Base-by-base conservation (phyloP, 2,797 vertebrate genomes). In the Eulemur rubriventer region DNA sequence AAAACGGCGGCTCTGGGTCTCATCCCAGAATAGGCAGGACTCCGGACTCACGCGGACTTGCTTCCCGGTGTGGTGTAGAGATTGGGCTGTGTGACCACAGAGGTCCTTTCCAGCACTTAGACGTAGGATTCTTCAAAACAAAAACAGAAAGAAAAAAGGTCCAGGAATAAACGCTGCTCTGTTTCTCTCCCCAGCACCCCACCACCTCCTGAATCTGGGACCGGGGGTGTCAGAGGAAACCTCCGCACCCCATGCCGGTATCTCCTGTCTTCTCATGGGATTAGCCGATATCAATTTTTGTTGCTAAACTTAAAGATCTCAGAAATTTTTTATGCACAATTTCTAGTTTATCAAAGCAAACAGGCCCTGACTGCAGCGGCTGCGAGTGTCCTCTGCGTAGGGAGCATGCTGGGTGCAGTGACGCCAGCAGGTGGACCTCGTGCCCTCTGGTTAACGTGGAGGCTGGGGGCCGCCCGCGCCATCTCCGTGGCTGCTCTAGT, bases 161-260 rank as follows among this genome's bases (percentile, higher is more conserved):
- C 33, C 59, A 76, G 79, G 52, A 67, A 13, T 11, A 4, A 6
- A 17, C 43, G 38, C 50, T n/a, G 3, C 5, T 24, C 63, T 2
- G 13, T 26, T 26, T 9, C 20, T 10, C 63, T 26, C 73, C n/a
- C 33, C 16, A 20, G 26, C 4, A 22, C 9, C 0, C 30, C 4
- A 0, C 30, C 17, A 50, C 30, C 26, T 61, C 4, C 0, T 2
- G 5, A 8, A 2, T 26, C 43, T 1, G 30, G 38, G 11, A 3
- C 13, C 0, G 0, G 10, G 20, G 86, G 30, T 33, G 7, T 0
- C 0, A 7, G 14, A n/a, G 69, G 41, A n/a, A 26, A 46, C 43
- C 43, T 30, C 70, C 30, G 1, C 3, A 2, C 20, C 35, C 65
- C 14, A 0, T n/a, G 13, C 41, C 5, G 0, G 33, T 10, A 4